Conservation (phyloP, 2,113 vertebrate species). For the Vulpes ferrilata region DNA sequence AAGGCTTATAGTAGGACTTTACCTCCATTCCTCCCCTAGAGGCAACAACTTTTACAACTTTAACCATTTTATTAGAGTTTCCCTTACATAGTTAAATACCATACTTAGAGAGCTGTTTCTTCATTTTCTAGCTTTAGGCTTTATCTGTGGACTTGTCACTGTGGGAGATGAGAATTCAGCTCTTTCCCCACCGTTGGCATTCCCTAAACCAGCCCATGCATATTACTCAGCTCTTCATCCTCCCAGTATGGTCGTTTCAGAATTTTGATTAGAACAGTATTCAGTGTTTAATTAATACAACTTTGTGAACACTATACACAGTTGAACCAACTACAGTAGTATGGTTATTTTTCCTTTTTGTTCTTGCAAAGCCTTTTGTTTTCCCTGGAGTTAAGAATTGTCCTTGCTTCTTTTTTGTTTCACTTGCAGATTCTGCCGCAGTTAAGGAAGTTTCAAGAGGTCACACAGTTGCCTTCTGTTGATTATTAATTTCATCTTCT, state of each 20-base stretch:
- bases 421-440: neutral
- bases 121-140: neutral
- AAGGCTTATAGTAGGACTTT: neutral
- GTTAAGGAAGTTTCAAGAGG: neutral
- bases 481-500: neutral
- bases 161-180: neutral
- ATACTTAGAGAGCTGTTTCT: neutral
- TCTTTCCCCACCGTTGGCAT: neutral
- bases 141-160: neutral
- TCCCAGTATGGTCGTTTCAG: neutral
- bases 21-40: neutral
- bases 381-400: neutral
- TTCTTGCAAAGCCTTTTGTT: neutral
- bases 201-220: neutral
- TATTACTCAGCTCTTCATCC: neutral
- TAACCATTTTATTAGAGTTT: neutral
- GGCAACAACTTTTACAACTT: neutral
- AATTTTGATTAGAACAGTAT: neutral
- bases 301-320: neutral
- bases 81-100: neutral
- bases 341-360: neutral
- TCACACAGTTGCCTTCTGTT: neutral
- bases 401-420: conserved; percentile 6
- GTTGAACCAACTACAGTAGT: neutral
- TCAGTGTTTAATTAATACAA: neutral